phyloP scores from a whole-genome alignment of 2,888 invertebrate species.

The Elysia crispata region DNA sequence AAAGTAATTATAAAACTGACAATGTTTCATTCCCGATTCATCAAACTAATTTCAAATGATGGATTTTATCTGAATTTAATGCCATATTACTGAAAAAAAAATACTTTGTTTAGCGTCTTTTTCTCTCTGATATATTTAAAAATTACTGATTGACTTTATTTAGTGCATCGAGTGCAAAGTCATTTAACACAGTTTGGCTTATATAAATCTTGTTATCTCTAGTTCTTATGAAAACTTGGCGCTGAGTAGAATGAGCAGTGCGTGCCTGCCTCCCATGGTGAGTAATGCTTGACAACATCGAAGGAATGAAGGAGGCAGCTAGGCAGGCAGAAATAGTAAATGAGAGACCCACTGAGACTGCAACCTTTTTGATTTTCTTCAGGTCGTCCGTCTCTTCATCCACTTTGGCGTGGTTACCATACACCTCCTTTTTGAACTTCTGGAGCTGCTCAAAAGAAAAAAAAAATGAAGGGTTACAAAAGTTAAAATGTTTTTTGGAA shows the following conservation, averaged over 20 bases:
- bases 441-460: slow-evolving; percentile 82
- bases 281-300: slow-evolving; percentile 31
- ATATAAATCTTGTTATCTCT: no score
- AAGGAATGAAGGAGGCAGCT: slow-evolving; percentile 47
- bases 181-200: no score
- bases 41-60: no score
- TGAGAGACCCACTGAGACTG: slow-evolving; percentile 45
- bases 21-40: no score
- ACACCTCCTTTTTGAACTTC: slow-evolving; percentile 88
- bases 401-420: slow-evolving; percentile 64
- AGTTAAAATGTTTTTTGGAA: neutral
- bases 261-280: slow-evolving; percentile 16
- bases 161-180: no score
- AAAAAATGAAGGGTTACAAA: neutral
- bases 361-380: slow-evolving; percentile 87
- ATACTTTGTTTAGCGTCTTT: no score
- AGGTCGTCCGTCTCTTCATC: slow-evolving; percentile 85
- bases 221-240: no score
- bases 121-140: no score
- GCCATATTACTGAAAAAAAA: no score
- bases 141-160: no score
- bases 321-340: slow-evolving; percentile 44
- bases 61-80: no score
- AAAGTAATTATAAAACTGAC: no score
- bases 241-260: slow-evolving; percentile 19